A percentile compares a stretch with the other conserved stretches of the same genome.
Evolutionary conservation across 1,140 invertebrate genomes (phyloP).

Genomic region (Octopus sinensis): DNA sequence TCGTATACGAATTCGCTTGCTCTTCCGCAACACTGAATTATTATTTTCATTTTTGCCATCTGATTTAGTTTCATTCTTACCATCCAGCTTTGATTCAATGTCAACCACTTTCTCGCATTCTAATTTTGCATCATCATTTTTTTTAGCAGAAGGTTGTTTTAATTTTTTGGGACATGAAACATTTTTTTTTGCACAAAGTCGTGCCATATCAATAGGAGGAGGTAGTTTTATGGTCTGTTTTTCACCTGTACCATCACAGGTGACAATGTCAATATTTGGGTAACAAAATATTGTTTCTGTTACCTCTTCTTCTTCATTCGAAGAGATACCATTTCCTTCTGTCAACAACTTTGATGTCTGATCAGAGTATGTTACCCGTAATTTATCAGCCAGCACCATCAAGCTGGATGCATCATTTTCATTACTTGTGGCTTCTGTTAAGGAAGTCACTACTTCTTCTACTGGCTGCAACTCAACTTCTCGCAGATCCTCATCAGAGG

Average conservation of each 20-base stretch:
- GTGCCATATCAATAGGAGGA: not conserved
- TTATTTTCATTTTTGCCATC: not conserved
- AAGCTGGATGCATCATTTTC: not conserved
- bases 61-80: not conserved
- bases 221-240: not conserved
- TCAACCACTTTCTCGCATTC: not conserved
- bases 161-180: not conserved
- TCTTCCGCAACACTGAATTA: not conserved
- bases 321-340: not conserved
- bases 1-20: not conserved
- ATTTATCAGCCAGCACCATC: not conserved
- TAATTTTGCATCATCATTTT: not conserved
- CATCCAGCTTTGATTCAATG: not conserved
- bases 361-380: not conserved
- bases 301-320: not conserved
- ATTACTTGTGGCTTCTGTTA: not conserved
- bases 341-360: not conserved
- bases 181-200: not conserved
- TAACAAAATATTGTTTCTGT: not conserved
- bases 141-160: not conserved
- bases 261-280: not conserved
- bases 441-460: not conserved
- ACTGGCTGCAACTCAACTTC: not conserved
- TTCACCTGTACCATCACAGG: not conserved
- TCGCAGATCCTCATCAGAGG: not conserved